phyloP scores from a whole-genome alignment of 2,113 vertebrate genomes.

The Shinisaurus crocodilurus region DNA sequence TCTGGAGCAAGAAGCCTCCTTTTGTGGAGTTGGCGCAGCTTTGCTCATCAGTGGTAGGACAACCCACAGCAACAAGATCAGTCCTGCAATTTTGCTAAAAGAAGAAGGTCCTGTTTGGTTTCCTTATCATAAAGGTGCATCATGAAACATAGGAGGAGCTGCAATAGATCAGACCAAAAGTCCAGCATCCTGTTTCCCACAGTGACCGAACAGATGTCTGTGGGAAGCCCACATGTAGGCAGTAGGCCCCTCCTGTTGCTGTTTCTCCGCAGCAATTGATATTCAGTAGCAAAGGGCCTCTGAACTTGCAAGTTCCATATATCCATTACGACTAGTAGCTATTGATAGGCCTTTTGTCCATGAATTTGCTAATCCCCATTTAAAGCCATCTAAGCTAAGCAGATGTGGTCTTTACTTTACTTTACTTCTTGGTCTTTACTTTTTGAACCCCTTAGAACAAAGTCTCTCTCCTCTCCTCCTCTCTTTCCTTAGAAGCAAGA shows the following conservation, averaged over 20 bases:
- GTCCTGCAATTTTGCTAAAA: neutral
- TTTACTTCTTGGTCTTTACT: neutral
- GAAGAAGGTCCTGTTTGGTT: too few species aligned
- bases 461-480: too few species aligned
- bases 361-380: neutral
- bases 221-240: neutral
- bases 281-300: neutral
- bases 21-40: neutral
- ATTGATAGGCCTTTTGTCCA: neutral
- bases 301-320: neutral
- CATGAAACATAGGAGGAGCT: too few species aligned
- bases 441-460: neutral
- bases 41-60: neutral
- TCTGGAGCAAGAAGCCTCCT: neutral
- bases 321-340: neutral
- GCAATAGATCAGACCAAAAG: too few species aligned
- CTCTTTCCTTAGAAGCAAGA: neutral
- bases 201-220: neutral
- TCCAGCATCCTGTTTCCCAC: too few species aligned
- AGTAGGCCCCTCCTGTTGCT: neutral
- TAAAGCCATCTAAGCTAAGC: neutral
- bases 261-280: neutral
- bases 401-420: too few species aligned
- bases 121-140: too few species aligned
- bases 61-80: neutral